phyloP scores from a whole-genome alignment of 2,888 invertebrate species.

The Notodonta ziczac region DNA sequence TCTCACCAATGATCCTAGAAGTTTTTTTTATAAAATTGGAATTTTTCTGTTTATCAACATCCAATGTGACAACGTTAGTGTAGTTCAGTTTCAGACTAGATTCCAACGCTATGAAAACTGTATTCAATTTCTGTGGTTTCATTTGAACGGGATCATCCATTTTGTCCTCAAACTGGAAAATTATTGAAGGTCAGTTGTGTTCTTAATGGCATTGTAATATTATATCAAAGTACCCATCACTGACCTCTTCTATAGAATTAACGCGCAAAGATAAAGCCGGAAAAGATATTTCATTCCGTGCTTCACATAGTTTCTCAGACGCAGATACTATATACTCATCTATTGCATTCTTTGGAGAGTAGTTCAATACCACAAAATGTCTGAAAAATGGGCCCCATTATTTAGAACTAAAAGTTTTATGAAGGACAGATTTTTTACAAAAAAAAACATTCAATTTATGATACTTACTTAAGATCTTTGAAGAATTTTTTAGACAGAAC shows the following conservation, averaged over 20 bases:
- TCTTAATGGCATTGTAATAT: background rate
- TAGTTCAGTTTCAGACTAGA: constrained; percentile 46
- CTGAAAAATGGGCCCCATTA: constrained; percentile 30
- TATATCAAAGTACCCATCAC: background rate
- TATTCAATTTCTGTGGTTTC: constrained; percentile 34
- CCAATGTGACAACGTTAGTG: constrained; percentile 39
- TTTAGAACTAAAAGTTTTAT: background rate
- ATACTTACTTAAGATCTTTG: constrained; percentile 43
- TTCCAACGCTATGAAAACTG: constrained; percentile 47
- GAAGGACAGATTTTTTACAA: background rate
- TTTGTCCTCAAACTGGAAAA: constrained; percentile 34
- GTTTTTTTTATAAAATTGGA: constrained; percentile 31
- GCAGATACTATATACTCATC: constrained; percentile 48
- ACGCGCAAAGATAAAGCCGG: constrained; percentile 45
- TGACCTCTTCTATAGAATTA: constrained; percentile 40
- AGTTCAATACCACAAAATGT: constrained; percentile 49
- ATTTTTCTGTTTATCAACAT: constrained; percentile 33
- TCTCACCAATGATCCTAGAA: constrained; percentile 38
- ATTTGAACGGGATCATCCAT: constrained; percentile 16
- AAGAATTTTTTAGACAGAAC: constrained; percentile 48
- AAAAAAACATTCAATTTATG: background rate
- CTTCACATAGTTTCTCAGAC: constrained; percentile 48
- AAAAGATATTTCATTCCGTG: constrained; percentile 48
- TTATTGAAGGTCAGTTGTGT: background rate
- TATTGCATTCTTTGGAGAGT: constrained; percentile 32